Base-by-base conservation (phyloP, 1,140 invertebrate genomes). In the Macrotrachela quadricornifera region DNA sequence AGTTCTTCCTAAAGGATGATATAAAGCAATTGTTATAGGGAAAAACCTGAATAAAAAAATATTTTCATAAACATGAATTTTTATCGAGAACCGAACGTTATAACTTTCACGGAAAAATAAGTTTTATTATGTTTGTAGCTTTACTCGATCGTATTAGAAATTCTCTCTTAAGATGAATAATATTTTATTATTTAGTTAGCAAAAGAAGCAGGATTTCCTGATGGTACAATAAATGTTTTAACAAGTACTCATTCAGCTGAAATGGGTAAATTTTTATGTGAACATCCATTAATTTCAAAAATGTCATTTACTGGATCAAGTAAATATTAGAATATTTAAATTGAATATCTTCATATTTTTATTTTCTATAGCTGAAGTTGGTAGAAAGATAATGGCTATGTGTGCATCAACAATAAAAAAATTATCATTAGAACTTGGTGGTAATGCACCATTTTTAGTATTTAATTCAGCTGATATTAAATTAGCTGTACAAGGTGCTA, bases 381-480 rank as follows among this genome's bases (percentile, higher is more conserved):
- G 63, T 21, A 55, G 87, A 74, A 71, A 87, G 42, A 71, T 99
- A 0, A 83, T 92, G 62, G 64, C 77, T 49, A 81, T 90, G 61
- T 85, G 80, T 59, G 79, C 88, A 1, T 71, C 74, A 15, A 84
- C 82, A 8, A 77, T 97, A 36, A 99, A 99, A 68, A 76, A 82
- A 55, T 68, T 96, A 6, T 78, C 79, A 38, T 72, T 99, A 44
- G 94, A 99, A 70, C 72, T 99, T 14, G 94, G 94, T 47, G 94
- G 94, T 9, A 96, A 97, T 77, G 92, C 92, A 0, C 87, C 94
- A 1, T 94, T 92, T 61, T 90, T 99, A 60, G 84, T 99, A 18
- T 97, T 96, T 64, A 75, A 87, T 56, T 82, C 80, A 54, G 92
- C 92, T 0, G 77, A 97, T 70, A 55, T 97, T n/a, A 78, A 88